Evolutionary conservation across 2,888 invertebrate genomes (phyloP).

Genomic region (Aspidiotus destructor): DNA sequence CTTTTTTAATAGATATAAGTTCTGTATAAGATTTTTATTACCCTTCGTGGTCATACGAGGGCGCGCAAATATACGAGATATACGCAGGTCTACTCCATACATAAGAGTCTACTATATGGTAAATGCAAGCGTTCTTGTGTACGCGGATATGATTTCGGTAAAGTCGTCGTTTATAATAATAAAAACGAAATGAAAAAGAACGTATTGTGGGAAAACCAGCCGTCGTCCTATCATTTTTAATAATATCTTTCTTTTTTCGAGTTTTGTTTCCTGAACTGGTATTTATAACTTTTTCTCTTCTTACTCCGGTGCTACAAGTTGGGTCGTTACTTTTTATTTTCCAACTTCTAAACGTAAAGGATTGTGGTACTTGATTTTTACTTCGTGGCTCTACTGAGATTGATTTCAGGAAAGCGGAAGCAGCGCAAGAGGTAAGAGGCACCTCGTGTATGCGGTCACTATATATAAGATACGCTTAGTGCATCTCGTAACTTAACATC

Average conservation of each 20-base stretch:
- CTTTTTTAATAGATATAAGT: conserved; percentile 16
- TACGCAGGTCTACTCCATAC: no score
- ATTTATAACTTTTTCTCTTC: conserved; percentile 11
- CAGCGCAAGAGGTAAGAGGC: no score
- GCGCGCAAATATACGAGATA: not conserved
- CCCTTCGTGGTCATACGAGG: not conserved
- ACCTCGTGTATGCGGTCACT: no score
- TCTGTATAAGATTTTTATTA: conserved; percentile 10
- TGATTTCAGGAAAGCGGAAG: not conserved
- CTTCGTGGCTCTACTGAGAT: not conserved
- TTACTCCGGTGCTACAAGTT: not conserved
- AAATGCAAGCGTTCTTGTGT: not conserved
- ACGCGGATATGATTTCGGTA: conserved; percentile 4
- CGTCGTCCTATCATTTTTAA: conserved; percentile 11
- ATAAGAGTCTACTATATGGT: not conserved
- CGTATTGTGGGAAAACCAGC: conserved; percentile 7
- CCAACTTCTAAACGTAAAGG: not conserved
- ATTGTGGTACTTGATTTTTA: not conserved
- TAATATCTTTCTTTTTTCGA: conserved; percentile 3
- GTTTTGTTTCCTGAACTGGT: conserved; percentile 6
- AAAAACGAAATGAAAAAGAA: conserved; percentile 11
- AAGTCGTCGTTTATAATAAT: conserved; percentile 10
- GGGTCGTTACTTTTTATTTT: conserved; percentile 16
- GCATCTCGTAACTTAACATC: no score
- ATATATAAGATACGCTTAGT: no score